phyloP scores from a whole-genome alignment of 2,888 invertebrate genomes.

The Andrena praecox region DNA sequence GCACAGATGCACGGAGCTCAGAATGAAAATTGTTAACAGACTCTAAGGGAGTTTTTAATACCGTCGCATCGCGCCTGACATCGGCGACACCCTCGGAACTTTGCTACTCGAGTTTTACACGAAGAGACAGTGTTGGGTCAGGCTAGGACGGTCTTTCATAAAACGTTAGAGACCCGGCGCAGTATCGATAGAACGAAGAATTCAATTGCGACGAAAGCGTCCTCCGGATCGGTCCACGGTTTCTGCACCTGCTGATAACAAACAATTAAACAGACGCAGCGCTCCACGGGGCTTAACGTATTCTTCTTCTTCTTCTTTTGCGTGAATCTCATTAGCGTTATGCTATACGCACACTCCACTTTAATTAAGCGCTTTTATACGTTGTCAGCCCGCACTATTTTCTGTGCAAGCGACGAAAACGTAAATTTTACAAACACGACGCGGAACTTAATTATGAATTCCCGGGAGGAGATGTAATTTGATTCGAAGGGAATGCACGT shows the following conservation, averaged over 20 bases:
- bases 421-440: slow-evolving; percentile 9
- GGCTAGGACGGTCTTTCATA: slow-evolving; percentile 26
- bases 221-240: background rate
- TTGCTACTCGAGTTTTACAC: slow-evolving; percentile 52
- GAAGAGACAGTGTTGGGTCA: slow-evolving; percentile 36
- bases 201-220: slow-evolving; percentile 42
- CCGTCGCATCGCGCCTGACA: slow-evolving; percentile 50
- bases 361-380: slow-evolving; percentile 57
- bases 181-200: slow-evolving; percentile 31
- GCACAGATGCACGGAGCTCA: slow-evolving; percentile 50
- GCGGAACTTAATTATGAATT: slow-evolving; percentile 2
- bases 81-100: slow-evolving; percentile 48
- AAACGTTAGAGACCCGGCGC: slow-evolving; percentile 48
- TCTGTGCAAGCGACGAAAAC: slow-evolving; percentile 10
- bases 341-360: slow-evolving; percentile 46
- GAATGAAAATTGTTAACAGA: slow-evolving; percentile 68
- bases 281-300: background rate
- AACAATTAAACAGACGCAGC: slow-evolving; percentile 48
- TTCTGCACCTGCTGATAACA: slow-evolving; percentile 34
- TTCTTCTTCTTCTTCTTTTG: background rate
- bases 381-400: slow-evolving; percentile 33
- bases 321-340: slow-evolving; percentile 62
- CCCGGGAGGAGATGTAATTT: background rate
- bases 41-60: slow-evolving; percentile 62
- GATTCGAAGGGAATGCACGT: background rate